These are phyloP conservation scores for Dione juno DNA, from an alignment of 2,888 invertebrate genomes.

Conservation along the genomic window DNA sequence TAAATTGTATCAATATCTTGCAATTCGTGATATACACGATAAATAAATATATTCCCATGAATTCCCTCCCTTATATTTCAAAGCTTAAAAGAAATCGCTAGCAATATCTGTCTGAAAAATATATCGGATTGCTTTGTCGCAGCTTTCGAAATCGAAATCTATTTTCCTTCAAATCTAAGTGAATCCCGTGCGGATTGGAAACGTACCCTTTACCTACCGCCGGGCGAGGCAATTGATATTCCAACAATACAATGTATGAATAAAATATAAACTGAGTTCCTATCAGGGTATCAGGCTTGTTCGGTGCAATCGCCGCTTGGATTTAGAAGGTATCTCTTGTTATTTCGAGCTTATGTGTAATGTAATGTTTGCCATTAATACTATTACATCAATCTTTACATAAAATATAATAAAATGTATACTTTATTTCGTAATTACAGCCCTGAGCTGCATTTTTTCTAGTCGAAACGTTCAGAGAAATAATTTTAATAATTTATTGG, in stretches of 20 bases:
- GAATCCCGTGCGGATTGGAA: constrained; percentile 84
- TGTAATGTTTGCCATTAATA: constrained; percentile 35
- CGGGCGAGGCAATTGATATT: constrained; percentile 84
- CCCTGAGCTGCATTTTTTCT: too few relatives aligned
- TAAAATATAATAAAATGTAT: background rate
- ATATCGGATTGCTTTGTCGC: constrained; percentile 84
- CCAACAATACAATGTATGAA: constrained; percentile 84
- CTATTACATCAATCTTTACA: background rate
- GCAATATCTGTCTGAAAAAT: constrained; percentile 84
- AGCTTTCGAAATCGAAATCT: constrained; percentile 84
- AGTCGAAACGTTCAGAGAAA: too few relatives aligned
- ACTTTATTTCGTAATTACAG: background rate
- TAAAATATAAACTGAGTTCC: constrained; percentile 83
- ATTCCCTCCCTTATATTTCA: constrained; percentile 82
- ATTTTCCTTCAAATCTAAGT: constrained; percentile 85
- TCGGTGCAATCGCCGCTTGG: constrained; percentile 69
- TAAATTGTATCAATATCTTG: background rate
- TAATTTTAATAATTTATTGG: too few relatives aligned
- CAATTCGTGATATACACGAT: constrained; percentile 55
- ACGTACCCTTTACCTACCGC: constrained; percentile 84
- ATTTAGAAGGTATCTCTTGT: constrained; percentile 68
- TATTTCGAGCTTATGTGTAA: constrained; percentile 54
- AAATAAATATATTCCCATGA: constrained; percentile 69
- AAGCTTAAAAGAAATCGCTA: constrained; percentile 84
- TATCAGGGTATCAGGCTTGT: constrained; percentile 80